Evolutionary conservation across 2,797 vertebrate species (phyloP), one percentile per base, ranked within the genome.

Genomic region (Diplodus puntazzo): DNA sequence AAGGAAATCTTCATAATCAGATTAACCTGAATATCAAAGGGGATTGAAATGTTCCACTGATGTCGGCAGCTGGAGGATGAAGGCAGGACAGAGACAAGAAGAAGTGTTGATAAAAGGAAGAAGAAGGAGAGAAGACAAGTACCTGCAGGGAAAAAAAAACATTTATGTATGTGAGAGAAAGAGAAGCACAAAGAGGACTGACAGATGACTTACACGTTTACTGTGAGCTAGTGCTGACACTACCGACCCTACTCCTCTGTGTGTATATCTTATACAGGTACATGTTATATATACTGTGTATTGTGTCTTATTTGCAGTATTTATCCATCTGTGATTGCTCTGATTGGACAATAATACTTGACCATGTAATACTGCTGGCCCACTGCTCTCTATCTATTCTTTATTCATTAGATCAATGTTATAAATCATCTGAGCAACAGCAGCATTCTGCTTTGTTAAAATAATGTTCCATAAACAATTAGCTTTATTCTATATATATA

Each of bases 1-100:
- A 80, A 79, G 69, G 59, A 73, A 81, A 88, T 83, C 86, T 84
- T 93, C 93, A 95, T 94, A 94, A 95, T 95, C 87, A 90, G 94
- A 90, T 92, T 92, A 88, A 69, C 80, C 81, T 69, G 74, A 73
- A 84, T 90, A 92, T 89, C 68, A 77, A 50, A 86, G 67, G 54
- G 77, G 87, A 88, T 87, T 85, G 68, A 86, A 88, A 88, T 3
- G 43, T 79, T 92, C 85, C 88, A 68, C 80, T 86, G 82, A 87
- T 74, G 82, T 87, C 50, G 4, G 88, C 49, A 20, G 69, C 73
- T 45, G 54, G 43, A 72, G 85, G 89, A 88, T 83, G 85, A 87
- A 63, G 67, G 50, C 21, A 39, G 62, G 69, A 75, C 1, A 63
- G 70, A 63, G 27, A 59, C 48, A 23, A n/a, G 21, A 70, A 63